Base-by-base conservation (phyloP, 2,113 vertebrate species). In the Tricholaema leucomelas region DNA sequence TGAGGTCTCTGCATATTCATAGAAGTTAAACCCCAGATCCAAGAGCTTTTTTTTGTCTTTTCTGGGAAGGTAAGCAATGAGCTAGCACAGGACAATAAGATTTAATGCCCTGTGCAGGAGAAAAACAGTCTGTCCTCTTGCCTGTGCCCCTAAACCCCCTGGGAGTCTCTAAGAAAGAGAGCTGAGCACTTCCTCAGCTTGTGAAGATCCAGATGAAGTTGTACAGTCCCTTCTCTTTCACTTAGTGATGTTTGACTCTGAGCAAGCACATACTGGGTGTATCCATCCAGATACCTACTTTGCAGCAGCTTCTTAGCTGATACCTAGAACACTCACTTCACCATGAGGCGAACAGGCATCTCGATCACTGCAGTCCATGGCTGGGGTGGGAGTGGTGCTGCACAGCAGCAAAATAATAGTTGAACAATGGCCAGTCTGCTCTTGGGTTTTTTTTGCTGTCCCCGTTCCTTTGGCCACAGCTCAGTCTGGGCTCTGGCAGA, bases 391-490 rank as follows among this genome's bases (percentile, higher is more conserved):
- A 65, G 16, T 10, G 21, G 18, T 40, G 40, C 30, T 61, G 40
- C 20, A 30, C 9, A 9, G 52, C 16, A 33, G 23, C 4, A 44
- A 50, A 59, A 58, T 8, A 19, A 15, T 28, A 59, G 2, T 5
- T 33, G 65, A 71, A 25, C 36, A 38, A n/a, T 10, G 38, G 8
- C 9, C 20, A 8, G 2, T 55, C 46, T 85, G 9, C 4, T 40
- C 3, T 28, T 1, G 1, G 11, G 16, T 21, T 6, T 55, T 48
- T 60, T 76, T 17, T 8, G 13, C 44, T 55, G 5, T 55, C 38
- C 18, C 16, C 1, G 1, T 24, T 1, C 1, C n/a, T 59, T 46
- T 48, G 24, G 25, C 19, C 54, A 14, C 1, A 16, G n/a, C 12
- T 27, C 28, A 33, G 28, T 2, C 1, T 2, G 14, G 28, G 15